These are phyloP conservation scores for Bubo scandiacus DNA, from an alignment of 2,113 vertebrate species.

Conservation along the genomic window DNA sequence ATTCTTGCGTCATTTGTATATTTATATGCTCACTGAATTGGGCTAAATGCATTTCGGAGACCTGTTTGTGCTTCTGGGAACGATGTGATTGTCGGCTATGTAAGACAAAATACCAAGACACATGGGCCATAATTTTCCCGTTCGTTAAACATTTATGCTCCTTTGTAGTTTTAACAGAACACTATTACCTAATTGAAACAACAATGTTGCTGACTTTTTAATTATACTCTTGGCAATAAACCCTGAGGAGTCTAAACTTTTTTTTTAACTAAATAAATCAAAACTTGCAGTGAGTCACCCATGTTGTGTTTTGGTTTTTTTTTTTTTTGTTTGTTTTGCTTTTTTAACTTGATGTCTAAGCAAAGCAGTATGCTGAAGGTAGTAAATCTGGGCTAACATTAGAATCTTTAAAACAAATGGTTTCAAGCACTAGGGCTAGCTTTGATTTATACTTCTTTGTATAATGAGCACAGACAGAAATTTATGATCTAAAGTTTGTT, in stretches of 20 bases:
- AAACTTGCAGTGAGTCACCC: not conserved
- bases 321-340: not conserved
- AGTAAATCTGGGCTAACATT: not conserved
- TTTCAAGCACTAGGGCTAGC: not conserved
- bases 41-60: not conserved
- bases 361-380: not conserved
- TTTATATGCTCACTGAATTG: not conserved
- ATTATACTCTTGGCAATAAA: slow-evolving; percentile 9
- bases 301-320: not conserved
- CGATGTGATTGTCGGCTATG: not conserved
- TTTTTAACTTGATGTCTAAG: not conserved
- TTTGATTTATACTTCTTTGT: not conserved
- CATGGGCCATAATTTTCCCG: not conserved
- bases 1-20: not conserved
- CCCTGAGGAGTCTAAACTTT: not conserved
- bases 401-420: not conserved
- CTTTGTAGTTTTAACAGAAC: not conserved
- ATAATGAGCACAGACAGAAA: not conserved
- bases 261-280: slow-evolving; percentile 9
- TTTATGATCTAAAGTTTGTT: not conserved
- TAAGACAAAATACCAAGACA: not conserved
- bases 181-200: slow-evolving; percentile 12
- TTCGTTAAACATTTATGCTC: not conserved
- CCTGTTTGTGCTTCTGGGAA: not conserved
- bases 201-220: not conserved